phyloP scores from a whole-genome alignment of 2,113 vertebrate genomes.

The Machaerirhynchus nigripectus region DNA sequence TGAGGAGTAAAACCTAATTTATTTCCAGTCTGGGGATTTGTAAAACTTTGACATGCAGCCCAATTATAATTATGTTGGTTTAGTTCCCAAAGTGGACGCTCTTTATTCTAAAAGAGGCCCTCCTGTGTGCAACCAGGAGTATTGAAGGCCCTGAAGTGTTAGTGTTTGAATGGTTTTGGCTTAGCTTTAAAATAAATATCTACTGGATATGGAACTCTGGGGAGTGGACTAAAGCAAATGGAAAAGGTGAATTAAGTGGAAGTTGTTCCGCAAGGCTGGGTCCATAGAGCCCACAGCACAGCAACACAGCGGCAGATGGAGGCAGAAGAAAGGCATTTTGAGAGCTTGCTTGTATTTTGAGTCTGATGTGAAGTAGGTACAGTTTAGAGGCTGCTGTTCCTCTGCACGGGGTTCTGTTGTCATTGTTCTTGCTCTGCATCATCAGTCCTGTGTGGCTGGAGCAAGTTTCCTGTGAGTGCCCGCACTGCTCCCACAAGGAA shows the following conservation, averaged over 20 bases:
- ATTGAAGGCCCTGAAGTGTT: background rate
- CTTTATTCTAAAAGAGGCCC: background rate
- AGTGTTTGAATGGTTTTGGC: background rate
- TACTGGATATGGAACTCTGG: background rate
- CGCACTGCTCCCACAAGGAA: rapidly evolving
- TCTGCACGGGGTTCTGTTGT: background rate
- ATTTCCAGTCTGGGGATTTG: background rate
- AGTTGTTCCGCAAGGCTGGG: background rate
- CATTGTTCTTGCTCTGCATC: background rate
- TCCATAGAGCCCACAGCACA: background rate
- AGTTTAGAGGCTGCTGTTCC: background rate
- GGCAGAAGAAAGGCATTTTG: background rate
- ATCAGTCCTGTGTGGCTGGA: background rate
- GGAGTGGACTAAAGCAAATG: background rate
- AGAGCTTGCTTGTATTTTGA: background rate
- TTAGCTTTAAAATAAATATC: slow-evolving; percentile 16
- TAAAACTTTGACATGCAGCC: background rate
- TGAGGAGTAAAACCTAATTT: background rate
- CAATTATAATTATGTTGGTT: background rate
- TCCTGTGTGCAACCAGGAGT: background rate
- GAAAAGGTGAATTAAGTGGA: background rate
- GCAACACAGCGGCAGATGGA: background rate
- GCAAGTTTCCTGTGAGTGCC: rapidly evolving
- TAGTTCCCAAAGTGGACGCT: background rate
- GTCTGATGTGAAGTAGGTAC: background rate